A percentile compares a stretch with the other conserved stretches of the same genome.
Evolutionary conservation across 2,113 vertebrate genomes (phyloP).

Genomic region (Nansenia antarctica): DNA sequence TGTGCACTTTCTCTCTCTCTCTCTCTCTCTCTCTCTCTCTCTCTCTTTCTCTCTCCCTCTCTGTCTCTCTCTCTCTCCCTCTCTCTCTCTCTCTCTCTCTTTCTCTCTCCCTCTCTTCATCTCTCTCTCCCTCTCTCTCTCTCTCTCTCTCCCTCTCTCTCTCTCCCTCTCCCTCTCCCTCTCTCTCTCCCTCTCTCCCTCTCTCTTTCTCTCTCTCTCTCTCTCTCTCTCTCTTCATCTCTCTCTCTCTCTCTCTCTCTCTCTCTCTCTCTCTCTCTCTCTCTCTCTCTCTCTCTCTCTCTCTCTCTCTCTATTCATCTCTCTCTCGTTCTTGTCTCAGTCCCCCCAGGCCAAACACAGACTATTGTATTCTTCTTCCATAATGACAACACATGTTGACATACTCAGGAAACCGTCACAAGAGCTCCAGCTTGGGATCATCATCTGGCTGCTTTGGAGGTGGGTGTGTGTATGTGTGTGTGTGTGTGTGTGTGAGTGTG

Average conservation of each 20-base stretch:
- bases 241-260: not conserved
- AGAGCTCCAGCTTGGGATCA: not conserved
- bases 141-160: conserved; percentile 2
- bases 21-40: too few species aligned
- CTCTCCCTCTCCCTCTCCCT: conserved; percentile 15
- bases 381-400: conserved; percentile 36
- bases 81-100: conserved; percentile 4
- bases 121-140: not conserved
- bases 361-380: conserved; percentile 12
- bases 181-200: not conserved
- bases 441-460: not conserved
- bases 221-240: conserved; percentile 11
- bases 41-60: too few species aligned
- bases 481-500: not conserved
- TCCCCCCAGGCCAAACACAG: conserved; percentile 25
- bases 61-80: not conserved
- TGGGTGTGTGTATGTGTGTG: conserved; percentile 1
- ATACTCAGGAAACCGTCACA: conserved; percentile 20
- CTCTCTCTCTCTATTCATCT: not conserved
- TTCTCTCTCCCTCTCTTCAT: not conserved
- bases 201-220: conserved; percentile 9
- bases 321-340: conserved; percentile 3
- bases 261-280: conserved; percentile 3
- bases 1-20: not conserved
- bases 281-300: conserved; percentile 9